Percentiles rank a stretch among this genome's conserved stretches.
Evolutionary conservation across 2,888 invertebrate species (phyloP).

Genomic region (Agonopterix arenella): DNA sequence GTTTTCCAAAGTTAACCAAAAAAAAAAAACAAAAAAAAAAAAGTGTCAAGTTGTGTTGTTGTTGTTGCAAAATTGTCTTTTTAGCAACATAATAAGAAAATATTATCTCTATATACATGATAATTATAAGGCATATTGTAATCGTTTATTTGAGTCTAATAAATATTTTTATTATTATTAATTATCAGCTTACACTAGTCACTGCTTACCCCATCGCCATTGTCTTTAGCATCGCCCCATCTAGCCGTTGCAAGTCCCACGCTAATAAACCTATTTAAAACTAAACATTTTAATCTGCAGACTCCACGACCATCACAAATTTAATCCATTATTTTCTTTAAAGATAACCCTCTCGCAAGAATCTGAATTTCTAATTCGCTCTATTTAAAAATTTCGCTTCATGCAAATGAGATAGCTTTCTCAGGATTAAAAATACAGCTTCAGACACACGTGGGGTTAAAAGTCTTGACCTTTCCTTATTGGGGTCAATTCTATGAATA

Average conservation of each 20-base stretch:
- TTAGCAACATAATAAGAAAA: too few species aligned
- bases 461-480: conserved; percentile 55
- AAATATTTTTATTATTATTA: too few species aligned
- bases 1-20: too few species aligned
- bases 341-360: conserved; percentile 3
- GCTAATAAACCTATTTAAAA: neutral
- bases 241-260: neutral
- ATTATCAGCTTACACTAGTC: too few species aligned
- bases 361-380: conserved; percentile 16
- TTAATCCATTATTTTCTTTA: neutral
- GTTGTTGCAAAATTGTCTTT: too few species aligned
- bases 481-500: conserved; percentile 36
- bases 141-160: too few species aligned
- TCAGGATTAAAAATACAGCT: conserved; percentile 25
- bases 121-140: too few species aligned
- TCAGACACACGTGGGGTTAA: conserved; percentile 57
- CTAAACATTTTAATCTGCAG: neutral
- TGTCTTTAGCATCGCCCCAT: too few species aligned
- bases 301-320: neutral
- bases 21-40: too few species aligned
- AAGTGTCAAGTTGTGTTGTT: too few species aligned
- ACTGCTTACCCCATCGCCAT: too few species aligned
- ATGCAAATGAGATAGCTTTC: conserved; percentile 41
- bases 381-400: conserved; percentile 38
- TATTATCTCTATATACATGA: too few species aligned